Conservation (phyloP, 2,888 invertebrate genomes). For the Andrena hattorfiana region DNA sequence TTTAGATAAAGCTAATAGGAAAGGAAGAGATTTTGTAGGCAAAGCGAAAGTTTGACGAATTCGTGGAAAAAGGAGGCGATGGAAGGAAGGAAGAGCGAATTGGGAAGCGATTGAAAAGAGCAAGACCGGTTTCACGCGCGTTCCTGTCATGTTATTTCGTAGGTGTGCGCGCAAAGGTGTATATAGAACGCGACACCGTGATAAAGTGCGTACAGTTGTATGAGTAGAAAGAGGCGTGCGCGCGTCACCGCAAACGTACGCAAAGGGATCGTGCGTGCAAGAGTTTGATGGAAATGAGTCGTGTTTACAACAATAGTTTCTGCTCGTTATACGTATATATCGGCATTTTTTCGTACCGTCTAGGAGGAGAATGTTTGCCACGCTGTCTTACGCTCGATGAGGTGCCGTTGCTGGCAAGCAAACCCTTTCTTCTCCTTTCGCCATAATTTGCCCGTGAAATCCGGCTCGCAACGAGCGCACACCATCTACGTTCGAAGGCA, state of each 20-base stretch:
- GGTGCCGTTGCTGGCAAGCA: conserved; percentile 39
- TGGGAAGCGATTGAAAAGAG: conserved; percentile 15
- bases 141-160: conserved; percentile 58
- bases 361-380: conserved; percentile 26
- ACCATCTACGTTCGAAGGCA: conserved; percentile 28
- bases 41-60: conserved; percentile 19
- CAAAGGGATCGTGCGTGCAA: conserved; percentile 12
- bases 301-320: conserved; percentile 44
- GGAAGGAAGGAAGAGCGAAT: conserved; percentile 2
- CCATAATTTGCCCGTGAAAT: conserved; percentile 44
- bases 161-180: conserved; percentile 12
- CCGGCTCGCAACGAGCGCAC: conserved; percentile 11
- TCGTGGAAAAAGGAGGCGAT: conserved; percentile 14
- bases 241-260: conserved; percentile 32
- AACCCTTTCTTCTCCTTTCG: conserved; percentile 55
- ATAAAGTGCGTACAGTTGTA: conserved; percentile 39
- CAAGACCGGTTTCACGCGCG: conserved; percentile 62
- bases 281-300: conserved; percentile 24
- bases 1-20: neutral
- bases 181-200: conserved; percentile 16
- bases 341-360: conserved; percentile 44
- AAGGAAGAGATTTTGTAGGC: neutral
- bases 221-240: conserved; percentile 39
- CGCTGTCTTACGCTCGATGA: conserved; percentile 36
- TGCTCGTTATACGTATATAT: conserved; percentile 26